A percentile compares a stretch with the other conserved stretches of the same genome.
These are phyloP conservation scores for Sipha flava DNA, from an alignment of 1,140 invertebrate species.

Conservation along the genomic window DNA sequence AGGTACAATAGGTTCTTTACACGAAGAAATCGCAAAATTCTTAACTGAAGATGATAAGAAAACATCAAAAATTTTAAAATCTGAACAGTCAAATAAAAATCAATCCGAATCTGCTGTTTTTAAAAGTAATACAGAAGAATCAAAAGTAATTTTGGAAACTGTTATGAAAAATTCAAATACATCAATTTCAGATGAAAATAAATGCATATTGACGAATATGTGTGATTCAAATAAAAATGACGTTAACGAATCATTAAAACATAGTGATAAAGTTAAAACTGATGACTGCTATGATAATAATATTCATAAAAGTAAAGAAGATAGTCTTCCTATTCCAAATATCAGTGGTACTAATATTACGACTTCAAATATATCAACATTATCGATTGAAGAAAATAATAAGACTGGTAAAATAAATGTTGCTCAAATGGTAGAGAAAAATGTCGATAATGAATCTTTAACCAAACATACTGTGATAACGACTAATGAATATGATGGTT, in stretches of 20 bases:
- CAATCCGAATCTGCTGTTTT: not conserved
- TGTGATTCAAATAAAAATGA: not conserved
- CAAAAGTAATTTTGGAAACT: not conserved
- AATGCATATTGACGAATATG: not conserved
- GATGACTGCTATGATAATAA: not conserved
- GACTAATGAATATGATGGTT: not conserved
- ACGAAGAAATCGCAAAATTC: not conserved
- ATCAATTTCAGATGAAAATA: not conserved
- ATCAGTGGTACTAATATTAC: not conserved
- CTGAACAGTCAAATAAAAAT: not conserved
- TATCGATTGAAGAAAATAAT: slow-evolving; percentile 6
- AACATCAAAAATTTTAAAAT: not conserved
- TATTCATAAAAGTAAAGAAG: not conserved
- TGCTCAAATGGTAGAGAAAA: not conserved
- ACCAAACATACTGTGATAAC: not conserved
- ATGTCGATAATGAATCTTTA: not conserved
- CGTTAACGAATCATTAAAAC: not conserved
- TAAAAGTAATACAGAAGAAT: not conserved
- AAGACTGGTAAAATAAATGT: slow-evolving; percentile 2
- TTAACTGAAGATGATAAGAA: slow-evolving; percentile 2
- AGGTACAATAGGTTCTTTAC: not conserved
- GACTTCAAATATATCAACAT: not conserved
- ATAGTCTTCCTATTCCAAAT: not conserved
- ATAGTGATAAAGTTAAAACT: not conserved
- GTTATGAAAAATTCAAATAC: not conserved